phyloP scores from a whole-genome alignment of 2,888 invertebrate genomes.

The Drosophila mimetica region DNA sequence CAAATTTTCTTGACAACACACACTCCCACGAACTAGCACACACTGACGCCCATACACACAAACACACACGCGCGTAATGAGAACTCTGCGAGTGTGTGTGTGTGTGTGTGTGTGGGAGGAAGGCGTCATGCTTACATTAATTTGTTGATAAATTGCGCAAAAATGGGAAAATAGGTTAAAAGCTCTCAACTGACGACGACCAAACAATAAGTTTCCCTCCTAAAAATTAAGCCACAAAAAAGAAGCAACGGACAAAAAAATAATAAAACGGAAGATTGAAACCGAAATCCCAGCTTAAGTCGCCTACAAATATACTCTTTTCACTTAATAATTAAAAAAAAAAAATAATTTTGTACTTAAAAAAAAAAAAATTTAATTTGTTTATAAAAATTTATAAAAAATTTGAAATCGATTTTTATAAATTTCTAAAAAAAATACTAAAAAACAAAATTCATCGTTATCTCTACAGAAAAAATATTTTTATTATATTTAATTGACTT shows the following conservation, averaged over 20 bases:
- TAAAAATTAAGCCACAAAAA: constrained; percentile 16
- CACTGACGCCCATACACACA: too few relatives aligned
- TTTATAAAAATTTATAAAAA: too few relatives aligned
- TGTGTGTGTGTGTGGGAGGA: constrained; percentile 35
- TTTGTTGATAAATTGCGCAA: constrained; percentile 72
- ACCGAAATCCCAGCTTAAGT: constrained; percentile 1
- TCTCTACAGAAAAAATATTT: too few relatives aligned
- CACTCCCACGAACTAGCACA: not conserved
- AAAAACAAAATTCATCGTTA: too few relatives aligned
- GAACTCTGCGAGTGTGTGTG: not conserved
- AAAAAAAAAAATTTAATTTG: too few relatives aligned
- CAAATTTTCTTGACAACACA: constrained; percentile 61
- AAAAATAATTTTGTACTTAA: too few relatives aligned
- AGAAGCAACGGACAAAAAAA: not conserved
- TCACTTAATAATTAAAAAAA: too few relatives aligned
- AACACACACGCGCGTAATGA: constrained; percentile 1
- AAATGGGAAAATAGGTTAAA: constrained; percentile 67
- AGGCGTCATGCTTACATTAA: constrained; percentile 72
- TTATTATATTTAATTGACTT: too few relatives aligned
- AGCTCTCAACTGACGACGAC: constrained; percentile 59
- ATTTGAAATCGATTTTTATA: too few relatives aligned
- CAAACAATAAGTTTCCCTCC: constrained; percentile 36
- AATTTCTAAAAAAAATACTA: too few relatives aligned
- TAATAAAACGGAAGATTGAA: constrained; percentile 6
- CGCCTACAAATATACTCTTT: not conserved